Evolutionary conservation across 2,888 invertebrate species (phyloP).

Genomic region (Heliconius cydno): DNA sequence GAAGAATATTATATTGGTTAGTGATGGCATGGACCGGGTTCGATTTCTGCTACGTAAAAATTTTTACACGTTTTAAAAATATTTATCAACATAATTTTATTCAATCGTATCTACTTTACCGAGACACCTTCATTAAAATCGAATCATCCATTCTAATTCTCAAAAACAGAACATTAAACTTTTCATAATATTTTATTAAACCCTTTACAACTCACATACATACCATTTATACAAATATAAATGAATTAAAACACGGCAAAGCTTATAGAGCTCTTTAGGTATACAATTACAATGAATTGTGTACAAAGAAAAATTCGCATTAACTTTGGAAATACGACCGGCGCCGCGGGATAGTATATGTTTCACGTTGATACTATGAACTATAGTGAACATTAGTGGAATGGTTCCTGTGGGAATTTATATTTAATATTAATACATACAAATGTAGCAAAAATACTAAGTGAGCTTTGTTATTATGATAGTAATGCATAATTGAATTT

Average conservation of each 20-base stretch:
- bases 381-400: slow-evolving; percentile 16
- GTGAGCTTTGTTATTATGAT: background rate
- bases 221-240: slow-evolving; percentile 57
- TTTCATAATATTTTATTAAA: slow-evolving; percentile 16
- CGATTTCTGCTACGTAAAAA: background rate
- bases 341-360: slow-evolving; percentile 35
- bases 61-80: background rate
- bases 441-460: slow-evolving; percentile 25
- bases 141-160: background rate
- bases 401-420: background rate
- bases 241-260: slow-evolving; percentile 46
- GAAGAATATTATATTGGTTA: background rate
- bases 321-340: slow-evolving; percentile 37
- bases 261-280: slow-evolving; percentile 42
- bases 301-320: slow-evolving; percentile 42
- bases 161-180: background rate
- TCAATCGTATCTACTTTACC: background rate
- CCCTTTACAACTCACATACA: slow-evolving; percentile 49
- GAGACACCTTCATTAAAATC: background rate
- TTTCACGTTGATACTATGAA: slow-evolving; percentile 34
- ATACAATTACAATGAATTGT: slow-evolving; percentile 48
- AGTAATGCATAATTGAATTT: background rate
- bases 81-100: background rate
- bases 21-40: background rate
- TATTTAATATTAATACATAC: slow-evolving; percentile 16